Evolutionary conservation across 2,113 vertebrate species (phyloP).

Genomic region (Toxostoma redivivum): DNA sequence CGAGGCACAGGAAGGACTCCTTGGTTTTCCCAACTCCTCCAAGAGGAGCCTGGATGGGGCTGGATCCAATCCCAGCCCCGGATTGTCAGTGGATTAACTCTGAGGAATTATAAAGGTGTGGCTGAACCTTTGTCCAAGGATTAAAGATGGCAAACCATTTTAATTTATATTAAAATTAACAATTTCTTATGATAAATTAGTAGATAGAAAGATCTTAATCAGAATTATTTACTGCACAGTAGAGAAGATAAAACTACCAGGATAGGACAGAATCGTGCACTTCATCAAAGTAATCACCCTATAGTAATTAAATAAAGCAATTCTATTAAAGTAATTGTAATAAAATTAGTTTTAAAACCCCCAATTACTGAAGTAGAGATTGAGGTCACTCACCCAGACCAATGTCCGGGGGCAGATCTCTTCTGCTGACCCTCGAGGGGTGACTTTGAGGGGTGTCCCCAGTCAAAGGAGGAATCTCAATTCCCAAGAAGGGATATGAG

Average conservation of each 20-base stretch:
- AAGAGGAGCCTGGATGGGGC: neutral
- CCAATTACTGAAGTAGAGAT: neutral
- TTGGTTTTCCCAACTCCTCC: neutral
- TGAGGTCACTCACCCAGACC: neutral
- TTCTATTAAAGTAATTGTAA: neutral
- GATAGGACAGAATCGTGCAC: accelerated
- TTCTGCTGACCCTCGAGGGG: neutral
- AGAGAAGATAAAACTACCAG: neutral
- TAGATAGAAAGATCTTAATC: neutral
- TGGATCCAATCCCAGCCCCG: accelerated
- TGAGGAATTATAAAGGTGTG: neutral
- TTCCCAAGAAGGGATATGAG: neutral
- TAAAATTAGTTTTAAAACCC: neutral
- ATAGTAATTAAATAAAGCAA: neutral
- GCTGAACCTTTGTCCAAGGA: neutral
- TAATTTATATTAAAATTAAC: neutral
- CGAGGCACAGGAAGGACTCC: neutral
- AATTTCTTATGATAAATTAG: neutral
- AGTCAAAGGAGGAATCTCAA: too few species aligned
- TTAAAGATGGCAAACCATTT: neutral
- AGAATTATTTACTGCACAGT: neutral
- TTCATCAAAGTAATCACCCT: neutral
- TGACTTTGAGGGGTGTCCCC: neutral
- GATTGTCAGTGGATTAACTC: accelerated
- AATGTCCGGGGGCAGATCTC: neutral